These are phyloP conservation scores for Charanyca ferruginea DNA, from an alignment of 2,888 invertebrate species.

Conservation along the genomic window DNA sequence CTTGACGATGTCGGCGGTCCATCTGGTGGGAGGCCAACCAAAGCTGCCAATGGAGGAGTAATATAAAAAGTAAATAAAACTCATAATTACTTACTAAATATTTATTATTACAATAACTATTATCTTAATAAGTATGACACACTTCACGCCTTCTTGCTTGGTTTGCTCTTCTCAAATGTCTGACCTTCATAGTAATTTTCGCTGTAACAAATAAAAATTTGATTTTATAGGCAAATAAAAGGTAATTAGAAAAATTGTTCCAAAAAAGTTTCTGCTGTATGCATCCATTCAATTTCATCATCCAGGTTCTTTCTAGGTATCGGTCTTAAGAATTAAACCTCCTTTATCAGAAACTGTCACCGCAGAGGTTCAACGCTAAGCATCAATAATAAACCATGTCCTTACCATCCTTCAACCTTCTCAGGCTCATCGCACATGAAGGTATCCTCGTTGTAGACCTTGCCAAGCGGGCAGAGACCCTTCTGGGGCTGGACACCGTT, in stretches of 20 bases:
- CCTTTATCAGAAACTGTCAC: too few relatives aligned
- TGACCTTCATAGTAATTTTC: slow-evolving; percentile 93
- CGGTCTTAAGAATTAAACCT: too few relatives aligned
- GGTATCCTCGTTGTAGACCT: slow-evolving; percentile 95
- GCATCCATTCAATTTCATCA: too few relatives aligned
- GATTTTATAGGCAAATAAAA: too few relatives aligned
- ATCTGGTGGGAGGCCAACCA: too few relatives aligned
- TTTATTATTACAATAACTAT: slow-evolving; percentile 68
- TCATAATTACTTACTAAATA: slow-evolving; percentile 63
- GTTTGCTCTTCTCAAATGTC: slow-evolving; percentile 85
- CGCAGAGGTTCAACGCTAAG: background rate
- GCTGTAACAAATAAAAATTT: slow-evolving; percentile 87
- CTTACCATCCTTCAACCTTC: slow-evolving; percentile 95
- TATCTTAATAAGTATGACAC: slow-evolving; percentile 74
- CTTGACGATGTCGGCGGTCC: too few relatives aligned
- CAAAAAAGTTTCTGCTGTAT: too few relatives aligned
- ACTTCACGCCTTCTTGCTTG: slow-evolving; percentile 87
- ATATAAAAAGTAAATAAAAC: slow-evolving; percentile 33
- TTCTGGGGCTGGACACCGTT: slow-evolving; percentile 94
- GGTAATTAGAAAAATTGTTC: too few relatives aligned
- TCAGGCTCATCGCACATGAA: slow-evolving; percentile 95
- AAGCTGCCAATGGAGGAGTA: too few relatives aligned
- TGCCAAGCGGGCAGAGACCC: slow-evolving; percentile 93
- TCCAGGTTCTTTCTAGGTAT: background rate
- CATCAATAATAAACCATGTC: background rate